A percentile compares a stretch with the other conserved stretches of the same genome.
Evolutionary conservation across 2,113 vertebrate species (phyloP).

Genomic region (Oceanodroma tethys): DNA sequence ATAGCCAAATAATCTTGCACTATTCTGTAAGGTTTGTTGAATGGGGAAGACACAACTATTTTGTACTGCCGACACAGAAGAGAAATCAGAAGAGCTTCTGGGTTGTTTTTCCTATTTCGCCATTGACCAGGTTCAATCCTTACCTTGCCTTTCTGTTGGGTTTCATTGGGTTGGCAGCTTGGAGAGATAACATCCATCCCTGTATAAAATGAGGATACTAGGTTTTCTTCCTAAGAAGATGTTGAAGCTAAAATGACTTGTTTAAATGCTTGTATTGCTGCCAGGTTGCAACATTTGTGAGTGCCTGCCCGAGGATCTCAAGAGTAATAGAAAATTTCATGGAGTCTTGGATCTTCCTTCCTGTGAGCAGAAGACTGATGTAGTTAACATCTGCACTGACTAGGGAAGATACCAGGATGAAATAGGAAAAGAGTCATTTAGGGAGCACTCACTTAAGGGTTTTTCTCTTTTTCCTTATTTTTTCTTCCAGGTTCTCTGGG

Average conservation of each 20-base stretch:
- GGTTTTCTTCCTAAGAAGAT: not conserved
- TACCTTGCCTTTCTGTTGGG: not conserved
- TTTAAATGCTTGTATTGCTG: not conserved
- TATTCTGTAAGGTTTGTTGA: not conserved
- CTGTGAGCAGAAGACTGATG: not conserved
- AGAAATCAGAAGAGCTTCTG: not conserved
- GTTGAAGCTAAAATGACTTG: not conserved
- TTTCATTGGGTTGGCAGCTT: not conserved
- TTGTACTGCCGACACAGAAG: not conserved
- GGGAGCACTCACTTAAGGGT: not conserved
- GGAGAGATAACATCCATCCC: not conserved
- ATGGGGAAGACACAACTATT: not conserved
- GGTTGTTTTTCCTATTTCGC: not conserved
- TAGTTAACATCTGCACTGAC: not conserved
- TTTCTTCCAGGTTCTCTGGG: not conserved
- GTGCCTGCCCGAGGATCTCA: not conserved
- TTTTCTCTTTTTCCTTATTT: not conserved
- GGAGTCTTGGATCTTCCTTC: not conserved
- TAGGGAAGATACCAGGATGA: not conserved
- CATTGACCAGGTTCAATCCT: not conserved
- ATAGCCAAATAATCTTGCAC: not conserved
- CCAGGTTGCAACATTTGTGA: not conserved
- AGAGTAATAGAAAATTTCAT: not conserved
- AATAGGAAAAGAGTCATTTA: not conserved
- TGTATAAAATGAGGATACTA: not conserved